phyloP scores from a whole-genome alignment of 2,797 vertebrate species.

The Pelobates cultripes region DNA sequence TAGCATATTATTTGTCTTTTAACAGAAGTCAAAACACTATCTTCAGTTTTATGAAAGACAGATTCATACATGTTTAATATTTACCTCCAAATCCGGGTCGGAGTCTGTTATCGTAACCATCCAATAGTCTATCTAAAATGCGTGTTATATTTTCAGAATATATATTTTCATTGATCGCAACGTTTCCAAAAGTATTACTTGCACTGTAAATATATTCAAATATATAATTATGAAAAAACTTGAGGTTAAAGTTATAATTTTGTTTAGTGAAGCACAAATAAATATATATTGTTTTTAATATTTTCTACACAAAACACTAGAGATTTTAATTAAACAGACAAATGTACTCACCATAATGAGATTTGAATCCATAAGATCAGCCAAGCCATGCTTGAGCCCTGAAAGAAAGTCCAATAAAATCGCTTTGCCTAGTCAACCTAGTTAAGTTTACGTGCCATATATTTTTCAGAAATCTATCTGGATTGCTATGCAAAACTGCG shows the following conservation, averaged over 20 bases:
- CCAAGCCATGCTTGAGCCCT: slow-evolving; percentile 77
- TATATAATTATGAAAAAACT: slow-evolving; percentile 9
- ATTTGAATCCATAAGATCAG: slow-evolving; percentile 80
- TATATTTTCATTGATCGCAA: slow-evolving; percentile 81
- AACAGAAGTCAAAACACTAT: too few relatives aligned
- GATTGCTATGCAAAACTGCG: slow-evolving; percentile 56
- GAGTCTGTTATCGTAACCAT: slow-evolving; percentile 97
- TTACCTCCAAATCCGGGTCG: slow-evolving; percentile 97
- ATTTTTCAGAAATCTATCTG: slow-evolving; percentile 44
- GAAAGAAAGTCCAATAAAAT: slow-evolving; percentile 62
- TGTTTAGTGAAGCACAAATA: not conserved
- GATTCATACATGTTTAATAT: slow-evolving; percentile 42
- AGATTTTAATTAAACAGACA: too few relatives aligned
- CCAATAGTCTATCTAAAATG: slow-evolving; percentile 94
- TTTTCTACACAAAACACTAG: too few relatives aligned
- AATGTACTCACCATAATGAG: slow-evolving; percentile 79
- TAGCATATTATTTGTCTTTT: too few relatives aligned
- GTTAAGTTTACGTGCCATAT: slow-evolving; percentile 71
- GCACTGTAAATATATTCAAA: slow-evolving; percentile 71
- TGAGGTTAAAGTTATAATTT: not conserved
- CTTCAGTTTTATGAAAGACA: too few relatives aligned
- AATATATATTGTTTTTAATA: not conserved
- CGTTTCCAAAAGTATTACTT: slow-evolving; percentile 71
- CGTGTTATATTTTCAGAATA: slow-evolving; percentile 96
- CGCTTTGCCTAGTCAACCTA: slow-evolving; percentile 72